These are phyloP conservation scores for Myzus persicae DNA, from an alignment of 1,140 invertebrate genomes.

Conservation along the genomic window DNA sequence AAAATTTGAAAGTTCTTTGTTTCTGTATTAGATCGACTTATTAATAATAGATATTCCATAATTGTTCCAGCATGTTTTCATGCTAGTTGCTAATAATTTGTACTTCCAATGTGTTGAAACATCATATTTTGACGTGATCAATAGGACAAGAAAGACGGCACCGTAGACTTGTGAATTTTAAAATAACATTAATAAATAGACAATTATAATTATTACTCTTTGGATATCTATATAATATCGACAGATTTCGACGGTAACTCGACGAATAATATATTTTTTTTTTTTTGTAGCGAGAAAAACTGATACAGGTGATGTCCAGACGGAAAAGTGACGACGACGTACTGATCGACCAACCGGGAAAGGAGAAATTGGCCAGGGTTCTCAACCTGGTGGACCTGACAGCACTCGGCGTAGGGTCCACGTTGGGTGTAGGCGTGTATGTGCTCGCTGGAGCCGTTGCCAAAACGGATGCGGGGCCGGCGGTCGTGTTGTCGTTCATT, in stretches of 20 bases:
- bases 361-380: constrained; percentile 73
- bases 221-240: too few species aligned
- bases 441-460: constrained; percentile 89
- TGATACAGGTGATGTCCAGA: constrained; percentile 60
- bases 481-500: constrained; percentile 87
- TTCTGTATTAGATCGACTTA: background rate
- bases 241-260: background rate
- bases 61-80: too few species aligned
- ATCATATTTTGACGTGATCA: too few species aligned
- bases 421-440: constrained; percentile 90
- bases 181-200: background rate
- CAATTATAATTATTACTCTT: background rate
- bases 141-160: background rate
- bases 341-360: background rate
- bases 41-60: background rate
- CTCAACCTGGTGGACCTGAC: constrained; percentile 81
- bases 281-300: constrained; percentile 30
- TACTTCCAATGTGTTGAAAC: too few species aligned
- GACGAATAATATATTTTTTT: background rate
- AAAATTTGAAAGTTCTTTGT: background rate
- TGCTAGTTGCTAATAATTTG: background rate
- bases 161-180: background rate
- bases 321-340: constrained; percentile 52
- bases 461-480: constrained; percentile 82
- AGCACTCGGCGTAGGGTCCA: constrained; percentile 85